Evolutionary conservation across 2,113 vertebrate genomes (phyloP), one percentile per base, ranked within the genome.

Genomic region (Mesoclemmys tuberculata): DNA sequence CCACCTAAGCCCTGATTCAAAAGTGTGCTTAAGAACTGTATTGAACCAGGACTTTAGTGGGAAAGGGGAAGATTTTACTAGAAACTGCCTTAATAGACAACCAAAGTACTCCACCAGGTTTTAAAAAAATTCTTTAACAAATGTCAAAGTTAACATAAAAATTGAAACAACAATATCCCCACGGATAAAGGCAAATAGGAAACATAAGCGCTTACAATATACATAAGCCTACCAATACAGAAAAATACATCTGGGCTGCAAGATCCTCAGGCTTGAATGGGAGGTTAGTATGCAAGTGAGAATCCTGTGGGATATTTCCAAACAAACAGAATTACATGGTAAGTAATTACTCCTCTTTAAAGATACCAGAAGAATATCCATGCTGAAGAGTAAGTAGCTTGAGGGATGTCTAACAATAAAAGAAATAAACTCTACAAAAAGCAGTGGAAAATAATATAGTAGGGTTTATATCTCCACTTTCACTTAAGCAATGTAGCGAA

Each of bases 311-410:
- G 26, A 7, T 3, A 55, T 11, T 38, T 88, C 26, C n/a, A 80
- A 91, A 77, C 38, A 90, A 71, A 11, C 9, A 82, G 26, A 84
- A 3, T 64, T 85, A 71, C 24, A 8, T 90, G 29, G 46, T 21
- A 10, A 77, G 38, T 44, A n/a, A 24, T 14, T 74, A 77, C 64
- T 26, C n/a, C 16, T 68, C 93, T 51, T 91, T 12, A 92, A 93
- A 90, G 86, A 19, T 2, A 71, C 1, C 48, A 41, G 3, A 0
- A 48, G 44, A 4, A 80, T 82, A 9, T 77, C 35, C 12, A 1
- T 31, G 26, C 49, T 78, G 54, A 87, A 91, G 90, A 93, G 4
- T 11, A 80, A 49, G 54, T 79, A 49, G 5, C 3, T 80, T 29
- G 64, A 41, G 49, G 52, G 26, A 68, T 35, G 27, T 1, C 2